A percentile compares a stretch with the other conserved stretches of the same genome.
Conservation (phyloP, 2,113 vertebrate genomes). For the Tetrax tetrax region DNA sequence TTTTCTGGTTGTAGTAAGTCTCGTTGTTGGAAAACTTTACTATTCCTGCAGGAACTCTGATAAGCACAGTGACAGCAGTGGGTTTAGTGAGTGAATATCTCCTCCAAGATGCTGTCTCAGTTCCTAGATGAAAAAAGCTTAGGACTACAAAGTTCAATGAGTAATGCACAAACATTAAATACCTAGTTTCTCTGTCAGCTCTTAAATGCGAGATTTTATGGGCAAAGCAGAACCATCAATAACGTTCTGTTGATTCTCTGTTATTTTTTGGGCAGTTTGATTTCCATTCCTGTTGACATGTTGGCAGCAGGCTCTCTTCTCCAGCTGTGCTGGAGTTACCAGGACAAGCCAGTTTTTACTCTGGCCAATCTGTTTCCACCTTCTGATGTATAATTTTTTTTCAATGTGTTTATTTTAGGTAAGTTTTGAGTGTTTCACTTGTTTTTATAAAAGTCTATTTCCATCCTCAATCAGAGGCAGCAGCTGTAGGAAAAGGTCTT, state of each 20-base stretch:
- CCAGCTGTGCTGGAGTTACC: neutral
- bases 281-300: neutral
- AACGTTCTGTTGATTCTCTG: neutral
- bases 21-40: neutral
- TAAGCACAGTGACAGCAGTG: neutral
- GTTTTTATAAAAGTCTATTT: neutral
- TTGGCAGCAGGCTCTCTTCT: neutral
- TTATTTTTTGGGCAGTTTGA: neutral
- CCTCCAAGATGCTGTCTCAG: neutral
- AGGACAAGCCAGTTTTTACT: neutral
- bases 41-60: neutral
- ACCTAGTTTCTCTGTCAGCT: neutral
- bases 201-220: neutral
- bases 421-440: neutral
- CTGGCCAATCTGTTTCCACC: neutral
- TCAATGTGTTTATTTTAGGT: neutral
- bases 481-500: neutral
- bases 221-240: neutral
- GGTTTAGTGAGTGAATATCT: neutral
- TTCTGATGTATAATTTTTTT: neutral
- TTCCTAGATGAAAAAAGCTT: neutral
- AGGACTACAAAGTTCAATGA: neutral
- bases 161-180: neutral
- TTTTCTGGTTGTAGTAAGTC: neutral
- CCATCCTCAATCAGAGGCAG: neutral